Conservation (phyloP, 30 jellyfish, hydroid and myxozoan genomes). For the Nemopilema nomurai region DNA sequence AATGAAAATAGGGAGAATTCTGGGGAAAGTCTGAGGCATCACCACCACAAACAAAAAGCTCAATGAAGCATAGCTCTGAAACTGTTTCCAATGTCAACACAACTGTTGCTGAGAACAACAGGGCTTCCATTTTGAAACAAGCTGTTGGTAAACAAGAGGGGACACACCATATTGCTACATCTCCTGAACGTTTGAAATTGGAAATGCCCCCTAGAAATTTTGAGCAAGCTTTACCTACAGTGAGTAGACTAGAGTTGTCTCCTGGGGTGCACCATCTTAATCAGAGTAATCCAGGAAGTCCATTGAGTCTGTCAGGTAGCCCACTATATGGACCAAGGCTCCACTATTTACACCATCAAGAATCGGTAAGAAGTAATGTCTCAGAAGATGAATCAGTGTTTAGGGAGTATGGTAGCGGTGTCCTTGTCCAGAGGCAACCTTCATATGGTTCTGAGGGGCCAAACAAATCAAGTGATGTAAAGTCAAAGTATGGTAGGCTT, state of each 20-base stretch:
- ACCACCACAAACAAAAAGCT: background rate
- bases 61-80: background rate
- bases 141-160: background rate
- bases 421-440: conserved; percentile 6
- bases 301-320: background rate
- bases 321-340: background rate
- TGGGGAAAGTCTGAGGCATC: background rate
- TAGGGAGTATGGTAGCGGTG: background rate
- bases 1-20: background rate
- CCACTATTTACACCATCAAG: background rate
- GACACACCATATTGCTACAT: background rate
- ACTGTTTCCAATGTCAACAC: no score
- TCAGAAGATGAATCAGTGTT: conserved; percentile 21
- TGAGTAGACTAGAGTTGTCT: no score
- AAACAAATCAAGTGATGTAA: background rate
- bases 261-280: background rate
- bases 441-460: background rate
- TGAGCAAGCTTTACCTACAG: no score
- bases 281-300: background rate
- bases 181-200: background rate
- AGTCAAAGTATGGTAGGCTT: conserved; percentile 57
- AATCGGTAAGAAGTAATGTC: background rate
- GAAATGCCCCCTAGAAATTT: conserved; percentile 1
- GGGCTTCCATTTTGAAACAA: background rate
- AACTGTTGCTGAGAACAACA: background rate